These are phyloP conservation scores for Lerema accius DNA, from an alignment of 1,140 invertebrate genomes.

Conservation along the genomic window DNA sequence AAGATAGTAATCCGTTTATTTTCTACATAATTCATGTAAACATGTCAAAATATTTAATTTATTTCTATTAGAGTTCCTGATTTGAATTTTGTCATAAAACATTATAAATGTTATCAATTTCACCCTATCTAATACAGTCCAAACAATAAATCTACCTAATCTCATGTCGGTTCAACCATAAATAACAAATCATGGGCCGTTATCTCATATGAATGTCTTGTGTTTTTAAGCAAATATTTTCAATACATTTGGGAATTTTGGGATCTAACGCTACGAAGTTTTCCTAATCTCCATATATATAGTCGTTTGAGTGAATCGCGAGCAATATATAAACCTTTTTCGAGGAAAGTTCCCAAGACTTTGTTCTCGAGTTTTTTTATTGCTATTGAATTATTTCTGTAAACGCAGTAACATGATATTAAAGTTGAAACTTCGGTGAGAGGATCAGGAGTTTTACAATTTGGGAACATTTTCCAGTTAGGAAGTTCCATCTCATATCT, in stretches of 20 bases:
- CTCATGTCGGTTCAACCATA: constrained; percentile 4
- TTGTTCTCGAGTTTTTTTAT: constrained; percentile 17
- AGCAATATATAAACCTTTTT: constrained; percentile 14
- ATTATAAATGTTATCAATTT: not conserved
- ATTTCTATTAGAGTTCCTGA: no score
- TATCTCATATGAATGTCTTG: not conserved
- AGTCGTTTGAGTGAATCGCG: constrained; percentile 11
- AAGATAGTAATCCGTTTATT: no score
- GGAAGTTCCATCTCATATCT: no score
- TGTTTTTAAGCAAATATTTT: constrained; percentile 7
- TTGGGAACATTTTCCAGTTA: no score
- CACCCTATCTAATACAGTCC: not conserved
- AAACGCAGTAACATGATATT: no score
- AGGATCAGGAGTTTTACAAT: not conserved
- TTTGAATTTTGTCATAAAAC: no score
- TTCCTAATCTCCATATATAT: constrained; percentile 11
- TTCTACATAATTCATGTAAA: no score
- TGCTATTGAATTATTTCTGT: constrained; percentile 7
- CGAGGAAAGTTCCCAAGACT: no score
- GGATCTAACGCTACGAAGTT: constrained; percentile 4
- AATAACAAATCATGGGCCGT: not conserved
- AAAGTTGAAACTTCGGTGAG: not conserved
- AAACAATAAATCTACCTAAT: constrained; percentile 11
- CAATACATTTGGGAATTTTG: constrained; percentile 3
- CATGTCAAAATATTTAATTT: no score